Evolutionary conservation across 2,888 invertebrate genomes (phyloP), one percentile per base, ranked within the genome.

Genomic region (Acleris cristana): DNA sequence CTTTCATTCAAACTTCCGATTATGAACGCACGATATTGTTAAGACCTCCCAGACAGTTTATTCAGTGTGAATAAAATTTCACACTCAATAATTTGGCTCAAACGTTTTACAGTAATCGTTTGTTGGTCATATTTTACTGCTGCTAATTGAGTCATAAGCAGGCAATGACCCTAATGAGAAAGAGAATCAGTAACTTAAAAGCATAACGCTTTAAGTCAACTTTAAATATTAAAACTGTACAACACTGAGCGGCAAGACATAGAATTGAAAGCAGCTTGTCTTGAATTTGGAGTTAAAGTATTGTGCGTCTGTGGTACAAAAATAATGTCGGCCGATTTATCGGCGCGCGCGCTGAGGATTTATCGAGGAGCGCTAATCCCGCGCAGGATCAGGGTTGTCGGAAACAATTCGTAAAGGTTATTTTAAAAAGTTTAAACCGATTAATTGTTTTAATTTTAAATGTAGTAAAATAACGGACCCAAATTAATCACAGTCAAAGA

Each of bases 141-240:
- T 40, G 18, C 48, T 86, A 88, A 89, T 87, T 88, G 90, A 91
- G 89, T 86, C 90, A 90, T 90, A 85, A 85, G 87, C 88, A 89
- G 91, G 79, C 92, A 91, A 92, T 89, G 92, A 92, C 92, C 92
- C 88, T 90, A 91, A 91, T 90, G 91, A 90, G 86, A 90, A 91
- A 90, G 90, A 90, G 91, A 92, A 92, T 92, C 92, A 4, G 12
- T 40, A 3, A 40, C 14, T 40, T 14, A 40, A 14, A 14, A 40
- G 40, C 40, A 40, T 40, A 40, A 40, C 4, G 40, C 14, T 40
- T 40, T 40, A 40, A 40, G 40, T 40, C 40, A 40, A 40, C 14
- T 4, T 40, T 40, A 4, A 40, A 40, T 40, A 14, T 40, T 14
- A 1, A 40, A 12, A 40, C 14, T 14, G 14, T 40, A 40, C 40